Percentiles rank a stretch among this genome's conserved stretches.
phyloP scores from a whole-genome alignment of 2,797 vertebrate species.

The Acanthurus leucopareius region DNA sequence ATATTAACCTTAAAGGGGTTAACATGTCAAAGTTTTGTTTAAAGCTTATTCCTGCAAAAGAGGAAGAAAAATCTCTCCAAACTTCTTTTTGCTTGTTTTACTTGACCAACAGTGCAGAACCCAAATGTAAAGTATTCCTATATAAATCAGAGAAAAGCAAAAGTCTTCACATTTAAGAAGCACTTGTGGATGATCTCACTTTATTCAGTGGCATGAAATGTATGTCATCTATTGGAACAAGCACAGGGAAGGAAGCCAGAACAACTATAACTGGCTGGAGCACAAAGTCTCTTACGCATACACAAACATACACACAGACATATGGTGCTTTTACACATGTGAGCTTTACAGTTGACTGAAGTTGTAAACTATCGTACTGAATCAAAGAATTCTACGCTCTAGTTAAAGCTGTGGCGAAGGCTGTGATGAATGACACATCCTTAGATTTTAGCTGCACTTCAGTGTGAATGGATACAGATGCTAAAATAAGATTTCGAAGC shows the following conservation, averaged over 20 bases:
- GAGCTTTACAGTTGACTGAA: not conserved
- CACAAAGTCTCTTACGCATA: not conserved
- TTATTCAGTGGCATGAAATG: slow-evolving; percentile 3
- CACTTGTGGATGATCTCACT: not conserved
- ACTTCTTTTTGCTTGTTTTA: not conserved
- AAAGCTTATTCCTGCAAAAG: not conserved
- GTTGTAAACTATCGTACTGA: not conserved
- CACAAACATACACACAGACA: not conserved
- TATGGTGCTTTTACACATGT: slow-evolving; percentile 2
- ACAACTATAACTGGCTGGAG: not conserved
- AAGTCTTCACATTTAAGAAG: not conserved
- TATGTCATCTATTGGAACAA: slow-evolving; percentile 1
- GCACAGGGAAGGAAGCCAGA: not conserved
- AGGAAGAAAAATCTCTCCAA: not conserved
- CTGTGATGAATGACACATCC: not conserved
- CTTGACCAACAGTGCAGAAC: not conserved
- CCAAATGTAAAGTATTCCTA: not conserved
- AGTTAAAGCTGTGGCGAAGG: too few species aligned
- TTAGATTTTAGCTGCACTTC: not conserved
- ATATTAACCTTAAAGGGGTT: not conserved
- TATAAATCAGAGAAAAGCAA: not conserved
- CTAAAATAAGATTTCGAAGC: not conserved
- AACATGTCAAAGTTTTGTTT: not conserved
- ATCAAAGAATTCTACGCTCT: not conserved
- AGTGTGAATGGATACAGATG: not conserved